phyloP scores from a whole-genome alignment of 2,113 vertebrate genomes.

The Lophius piscatorius region DNA sequence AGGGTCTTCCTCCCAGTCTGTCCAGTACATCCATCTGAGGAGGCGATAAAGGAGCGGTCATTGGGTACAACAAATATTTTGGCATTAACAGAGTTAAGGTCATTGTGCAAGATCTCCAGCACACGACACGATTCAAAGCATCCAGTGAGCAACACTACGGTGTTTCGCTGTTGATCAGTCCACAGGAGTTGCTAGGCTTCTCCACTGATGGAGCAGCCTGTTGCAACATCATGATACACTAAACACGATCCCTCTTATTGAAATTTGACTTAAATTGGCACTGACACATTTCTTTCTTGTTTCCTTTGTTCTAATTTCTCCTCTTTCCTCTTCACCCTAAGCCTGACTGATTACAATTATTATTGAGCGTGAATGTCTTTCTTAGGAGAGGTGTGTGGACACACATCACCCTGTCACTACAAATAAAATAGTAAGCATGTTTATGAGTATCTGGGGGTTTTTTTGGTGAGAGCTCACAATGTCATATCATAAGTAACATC shows the following conservation, averaged over 20 bases:
- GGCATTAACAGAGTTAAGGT: background rate
- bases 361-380: slow-evolving; percentile 55
- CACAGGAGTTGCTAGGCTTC: slow-evolving; percentile 28
- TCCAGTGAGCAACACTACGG: background rate
- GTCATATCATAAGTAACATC: slow-evolving; percentile 42
- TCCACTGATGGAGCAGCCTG: slow-evolving; percentile 9
- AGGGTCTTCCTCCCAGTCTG: slow-evolving; percentile 98
- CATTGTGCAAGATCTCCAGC: slow-evolving; percentile 14
- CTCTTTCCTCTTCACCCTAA: slow-evolving; percentile 28
- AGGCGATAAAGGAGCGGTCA: slow-evolving; percentile 2
- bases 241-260: background rate
- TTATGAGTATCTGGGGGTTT: slow-evolving; percentile 15
- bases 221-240: slow-evolving; percentile 3
- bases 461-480: slow-evolving; percentile 19
- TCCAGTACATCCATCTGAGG: slow-evolving; percentile 98
- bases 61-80: background rate
- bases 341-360: slow-evolving; percentile 70
- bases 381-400: slow-evolving; percentile 56
- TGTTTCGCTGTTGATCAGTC: slow-evolving; percentile 13
- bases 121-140: background rate
- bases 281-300: slow-evolving; percentile 27
- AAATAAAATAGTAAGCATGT: slow-evolving; percentile 22
- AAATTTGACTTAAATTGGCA: slow-evolving; percentile 36
- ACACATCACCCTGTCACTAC: slow-evolving; percentile 55
- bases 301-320: slow-evolving; percentile 16